A percentile compares a stretch with the other conserved stretches of the same genome.
These are phyloP conservation scores for Eustalomyia histrio DNA, from an alignment of 2,888 invertebrate species.

Conservation along the genomic window DNA sequence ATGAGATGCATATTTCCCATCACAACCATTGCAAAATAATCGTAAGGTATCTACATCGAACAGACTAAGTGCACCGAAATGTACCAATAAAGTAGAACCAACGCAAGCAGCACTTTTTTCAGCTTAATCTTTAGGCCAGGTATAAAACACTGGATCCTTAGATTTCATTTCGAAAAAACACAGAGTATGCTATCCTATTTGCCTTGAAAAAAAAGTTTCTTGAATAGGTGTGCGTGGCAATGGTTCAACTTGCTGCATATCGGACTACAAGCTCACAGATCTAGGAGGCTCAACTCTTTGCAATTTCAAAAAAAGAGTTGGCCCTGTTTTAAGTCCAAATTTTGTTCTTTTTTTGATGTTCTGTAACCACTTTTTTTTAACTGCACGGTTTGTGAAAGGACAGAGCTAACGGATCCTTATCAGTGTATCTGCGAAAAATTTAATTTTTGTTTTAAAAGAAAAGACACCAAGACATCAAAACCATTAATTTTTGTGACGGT, in stretches of 20 bases:
- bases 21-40: slow-evolving; percentile 38
- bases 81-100: slow-evolving; percentile 42
- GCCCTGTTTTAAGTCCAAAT: slow-evolving; percentile 34
- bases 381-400: slow-evolving; percentile 28
- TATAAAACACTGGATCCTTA: slow-evolving; percentile 47
- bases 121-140: slow-evolving; percentile 41
- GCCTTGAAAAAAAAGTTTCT: too few relatives aligned
- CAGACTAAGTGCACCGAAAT: slow-evolving; percentile 27
- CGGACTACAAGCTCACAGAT: slow-evolving; percentile 40
- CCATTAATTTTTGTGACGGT: slow-evolving; percentile 26
- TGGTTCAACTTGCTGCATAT: slow-evolving; percentile 43
- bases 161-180: slow-evolving; percentile 42
- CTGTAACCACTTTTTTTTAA: slow-evolving; percentile 39
- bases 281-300: slow-evolving; percentile 32
- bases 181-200: slow-evolving; percentile 30
- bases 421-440: too few relatives aligned
- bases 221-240: slow-evolving; percentile 32
- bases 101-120: slow-evolving; percentile 1
- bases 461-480: slow-evolving; percentile 23
- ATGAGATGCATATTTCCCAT: slow-evolving; percentile 34
- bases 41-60: slow-evolving; percentile 31
- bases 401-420: too few relatives aligned
- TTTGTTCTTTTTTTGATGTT: slow-evolving; percentile 30
- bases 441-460: slow-evolving; percentile 15
- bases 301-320: slow-evolving; percentile 43